Percentiles rank a stretch among this genome's conserved stretches.
phyloP scores from a whole-genome alignment of 2,888 invertebrate genomes.

The Pristionchus maxplancki region DNA sequence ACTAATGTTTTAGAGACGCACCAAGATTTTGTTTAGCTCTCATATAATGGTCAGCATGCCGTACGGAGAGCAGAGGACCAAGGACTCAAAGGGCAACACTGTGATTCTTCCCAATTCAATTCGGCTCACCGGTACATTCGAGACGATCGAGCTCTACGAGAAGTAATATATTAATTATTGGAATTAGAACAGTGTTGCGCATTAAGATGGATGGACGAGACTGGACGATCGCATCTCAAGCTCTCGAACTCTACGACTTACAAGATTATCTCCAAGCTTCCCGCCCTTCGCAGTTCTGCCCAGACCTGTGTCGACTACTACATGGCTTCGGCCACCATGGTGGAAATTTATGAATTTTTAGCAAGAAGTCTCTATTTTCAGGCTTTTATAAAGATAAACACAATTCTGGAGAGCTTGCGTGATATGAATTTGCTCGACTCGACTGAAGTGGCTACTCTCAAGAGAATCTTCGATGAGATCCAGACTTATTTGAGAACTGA shows the following conservation, averaged over 20 bases:
- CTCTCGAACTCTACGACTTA: background rate
- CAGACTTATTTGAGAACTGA: conserved; percentile 51
- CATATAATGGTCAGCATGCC: background rate
- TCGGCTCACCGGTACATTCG: background rate
- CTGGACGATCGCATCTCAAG: background rate
- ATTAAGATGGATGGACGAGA: background rate
- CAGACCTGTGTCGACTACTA: background rate
- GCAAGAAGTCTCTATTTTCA: background rate
- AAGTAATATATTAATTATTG: background rate
- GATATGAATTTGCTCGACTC: background rate
- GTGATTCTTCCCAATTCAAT: background rate
- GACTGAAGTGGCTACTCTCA: background rate
- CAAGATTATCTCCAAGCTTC: background rate
- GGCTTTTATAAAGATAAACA: background rate
- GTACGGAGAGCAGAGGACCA: background rate
- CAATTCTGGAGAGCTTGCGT: background rate
- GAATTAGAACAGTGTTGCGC: background rate
- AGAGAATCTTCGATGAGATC: background rate
- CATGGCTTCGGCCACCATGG: background rate
- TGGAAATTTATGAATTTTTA: too few species aligned
- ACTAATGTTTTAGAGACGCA: background rate
- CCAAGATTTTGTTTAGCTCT: background rate
- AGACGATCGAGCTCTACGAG: background rate
- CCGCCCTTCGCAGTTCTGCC: background rate
- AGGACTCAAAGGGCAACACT: background rate